Percentiles rank a stretch among this genome's conserved stretches.
phyloP scores from a whole-genome alignment of 2,888 invertebrate species.

The Lamproptera curius region DNA sequence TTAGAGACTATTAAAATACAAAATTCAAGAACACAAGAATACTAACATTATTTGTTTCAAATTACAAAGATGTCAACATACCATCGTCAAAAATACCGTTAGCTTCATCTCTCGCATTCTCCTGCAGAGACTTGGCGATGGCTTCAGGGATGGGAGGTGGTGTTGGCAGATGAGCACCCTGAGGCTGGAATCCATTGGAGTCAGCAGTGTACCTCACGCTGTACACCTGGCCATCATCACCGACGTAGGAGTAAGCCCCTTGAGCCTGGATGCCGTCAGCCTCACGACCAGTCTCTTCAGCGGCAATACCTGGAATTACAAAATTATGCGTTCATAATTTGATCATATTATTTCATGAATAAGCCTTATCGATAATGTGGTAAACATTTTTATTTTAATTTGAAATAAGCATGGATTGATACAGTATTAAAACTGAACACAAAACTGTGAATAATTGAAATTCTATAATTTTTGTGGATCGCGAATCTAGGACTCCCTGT shows the following conservation, averaged over 20 bases:
- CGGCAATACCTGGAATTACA: conserved; percentile 54
- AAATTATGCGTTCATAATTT: background rate
- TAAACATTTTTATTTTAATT: too few relatives aligned
- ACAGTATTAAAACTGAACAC: too few relatives aligned
- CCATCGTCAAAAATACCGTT: conserved; percentile 75
- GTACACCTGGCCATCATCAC: conserved; percentile 78
- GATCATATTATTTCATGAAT: too few relatives aligned
- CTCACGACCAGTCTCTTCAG: conserved; percentile 60
- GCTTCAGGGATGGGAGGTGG: conserved; percentile 78
- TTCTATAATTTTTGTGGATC: too few relatives aligned
- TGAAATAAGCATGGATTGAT: too few relatives aligned
- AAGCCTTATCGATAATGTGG: too few relatives aligned
- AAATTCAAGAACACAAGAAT: too few relatives aligned
- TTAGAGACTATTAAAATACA: too few relatives aligned
- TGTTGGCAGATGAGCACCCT: conserved; percentile 77
- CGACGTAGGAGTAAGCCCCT: conserved; percentile 78
- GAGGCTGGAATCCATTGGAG: conserved; percentile 69
- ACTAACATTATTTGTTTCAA: background rate
- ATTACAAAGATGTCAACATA: conserved; percentile 28
- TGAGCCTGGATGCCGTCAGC: conserved; percentile 69
- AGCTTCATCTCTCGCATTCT: conserved; percentile 75
- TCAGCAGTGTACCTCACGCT: conserved; percentile 68
- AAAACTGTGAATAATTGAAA: too few relatives aligned
- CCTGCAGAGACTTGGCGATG: conserved; percentile 69
- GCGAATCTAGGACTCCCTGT: too few relatives aligned